A percentile compares a stretch with the other conserved stretches of the same genome.
Conservation (phyloP, 2,113 vertebrate species). For the Nestor notabilis region DNA sequence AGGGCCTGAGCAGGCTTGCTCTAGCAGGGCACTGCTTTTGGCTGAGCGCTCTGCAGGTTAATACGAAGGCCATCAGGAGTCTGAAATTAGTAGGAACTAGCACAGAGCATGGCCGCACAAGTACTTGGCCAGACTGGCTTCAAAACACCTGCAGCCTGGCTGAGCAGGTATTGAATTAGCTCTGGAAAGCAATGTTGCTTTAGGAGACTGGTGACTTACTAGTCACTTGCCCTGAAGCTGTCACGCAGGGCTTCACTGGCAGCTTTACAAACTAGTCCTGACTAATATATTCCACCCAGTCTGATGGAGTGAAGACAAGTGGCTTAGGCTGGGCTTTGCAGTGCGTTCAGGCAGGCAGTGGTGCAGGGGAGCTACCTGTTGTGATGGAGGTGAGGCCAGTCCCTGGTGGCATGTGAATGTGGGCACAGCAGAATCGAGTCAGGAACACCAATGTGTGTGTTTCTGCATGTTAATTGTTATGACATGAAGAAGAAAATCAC, state of each 20-base stretch:
- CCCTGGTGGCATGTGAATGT: not conserved
- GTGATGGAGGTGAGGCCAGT: not conserved
- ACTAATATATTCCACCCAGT: not conserved
- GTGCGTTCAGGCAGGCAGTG: fast-evolving
- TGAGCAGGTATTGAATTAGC: not conserved
- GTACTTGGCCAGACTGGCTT: not conserved
- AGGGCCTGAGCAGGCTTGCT: not conserved
- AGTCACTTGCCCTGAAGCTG: not conserved
- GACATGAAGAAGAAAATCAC: not conserved
- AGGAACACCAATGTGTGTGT: not conserved
- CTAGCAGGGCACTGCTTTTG: not conserved
- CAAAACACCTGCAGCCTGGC: not conserved
- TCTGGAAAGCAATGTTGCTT: not conserved
- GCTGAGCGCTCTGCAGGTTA: not conserved
- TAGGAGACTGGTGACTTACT: not conserved
- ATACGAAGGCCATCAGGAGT: not conserved
- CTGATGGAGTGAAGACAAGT: not conserved
- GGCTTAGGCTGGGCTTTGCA: not conserved
- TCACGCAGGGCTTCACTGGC: not conserved
- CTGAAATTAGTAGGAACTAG: not conserved
- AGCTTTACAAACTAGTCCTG: not conserved
- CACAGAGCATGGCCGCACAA: fast-evolving
- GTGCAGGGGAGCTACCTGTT: not conserved
- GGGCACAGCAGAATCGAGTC: not conserved
- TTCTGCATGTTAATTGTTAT: not conserved